phyloP scores from a whole-genome alignment of 2,797 vertebrate species.

The Squalus acanthias region DNA sequence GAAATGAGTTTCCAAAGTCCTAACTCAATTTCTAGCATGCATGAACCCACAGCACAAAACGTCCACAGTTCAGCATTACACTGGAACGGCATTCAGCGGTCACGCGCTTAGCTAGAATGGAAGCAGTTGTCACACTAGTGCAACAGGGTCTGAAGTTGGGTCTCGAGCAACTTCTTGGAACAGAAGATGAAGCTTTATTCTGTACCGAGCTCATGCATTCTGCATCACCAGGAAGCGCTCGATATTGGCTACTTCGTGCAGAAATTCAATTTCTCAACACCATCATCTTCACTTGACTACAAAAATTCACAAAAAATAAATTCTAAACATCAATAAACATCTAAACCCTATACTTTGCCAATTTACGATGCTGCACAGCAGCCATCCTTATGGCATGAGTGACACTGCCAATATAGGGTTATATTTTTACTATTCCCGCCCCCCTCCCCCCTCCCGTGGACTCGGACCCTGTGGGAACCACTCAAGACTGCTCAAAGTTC shows the following conservation, averaged over 20 bases:
- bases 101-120: background rate
- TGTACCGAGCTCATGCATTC: background rate
- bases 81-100: background rate
- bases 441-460: background rate
- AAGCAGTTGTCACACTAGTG: background rate
- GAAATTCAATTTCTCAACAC: background rate
- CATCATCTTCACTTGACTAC: background rate
- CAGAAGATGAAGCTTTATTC: background rate
- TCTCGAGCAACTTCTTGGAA: background rate
- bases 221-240: background rate
- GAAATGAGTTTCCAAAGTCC: background rate
- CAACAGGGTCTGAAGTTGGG: background rate
- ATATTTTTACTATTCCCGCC: background rate
- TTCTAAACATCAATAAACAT: background rate
- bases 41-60: background rate
- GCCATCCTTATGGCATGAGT: background rate
- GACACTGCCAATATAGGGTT: background rate
- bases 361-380: background rate
- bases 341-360: no score
- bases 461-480: background rate
- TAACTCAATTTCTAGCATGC: background rate
- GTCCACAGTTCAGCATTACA: background rate
- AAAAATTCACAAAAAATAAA: background rate
- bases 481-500: background rate
- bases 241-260: background rate